Evolutionary conservation across 1,140 invertebrate genomes (phyloP).

Genomic region (Drosophila suzukii): DNA sequence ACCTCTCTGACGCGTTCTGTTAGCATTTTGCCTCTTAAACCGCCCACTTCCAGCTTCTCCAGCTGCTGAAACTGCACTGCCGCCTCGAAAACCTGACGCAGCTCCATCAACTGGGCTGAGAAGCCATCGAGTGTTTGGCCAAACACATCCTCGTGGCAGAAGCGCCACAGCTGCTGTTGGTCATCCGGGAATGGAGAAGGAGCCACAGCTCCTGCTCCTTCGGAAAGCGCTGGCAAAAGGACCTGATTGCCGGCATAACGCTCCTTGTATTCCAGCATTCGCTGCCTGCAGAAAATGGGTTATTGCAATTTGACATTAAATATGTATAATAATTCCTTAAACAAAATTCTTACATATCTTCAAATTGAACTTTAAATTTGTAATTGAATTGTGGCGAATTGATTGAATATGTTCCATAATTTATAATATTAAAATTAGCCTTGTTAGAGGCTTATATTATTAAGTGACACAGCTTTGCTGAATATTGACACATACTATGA

Average conservation of each 20-base stretch:
- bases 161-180: constrained; percentile 87
- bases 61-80: constrained; percentile 92
- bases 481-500: background rate
- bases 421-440: background rate
- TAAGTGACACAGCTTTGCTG: background rate
- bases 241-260: constrained; percentile 85
- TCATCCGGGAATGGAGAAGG: constrained; percentile 51
- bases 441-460: background rate
- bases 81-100: constrained; percentile 88
- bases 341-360: background rate
- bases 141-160: constrained; percentile 89
- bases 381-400: background rate
- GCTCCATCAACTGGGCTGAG: constrained; percentile 85
- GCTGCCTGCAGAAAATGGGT: constrained; percentile 32
- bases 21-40: constrained; percentile 89
- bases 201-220: constrained; percentile 6
- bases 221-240: constrained; percentile 67
- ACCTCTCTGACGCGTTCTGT: constrained; percentile 85
- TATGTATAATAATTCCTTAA: background rate
- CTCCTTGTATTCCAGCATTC: constrained; percentile 68
- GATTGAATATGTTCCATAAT: background rate
- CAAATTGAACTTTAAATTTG: background rate
- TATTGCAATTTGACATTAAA: background rate
- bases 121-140: constrained; percentile 87
- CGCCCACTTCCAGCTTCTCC: constrained; percentile 92